Percentiles rank a stretch among this genome's conserved stretches.
Evolutionary conservation across 2,888 invertebrate species (phyloP).

Genomic region (Argyra leucocephala): DNA sequence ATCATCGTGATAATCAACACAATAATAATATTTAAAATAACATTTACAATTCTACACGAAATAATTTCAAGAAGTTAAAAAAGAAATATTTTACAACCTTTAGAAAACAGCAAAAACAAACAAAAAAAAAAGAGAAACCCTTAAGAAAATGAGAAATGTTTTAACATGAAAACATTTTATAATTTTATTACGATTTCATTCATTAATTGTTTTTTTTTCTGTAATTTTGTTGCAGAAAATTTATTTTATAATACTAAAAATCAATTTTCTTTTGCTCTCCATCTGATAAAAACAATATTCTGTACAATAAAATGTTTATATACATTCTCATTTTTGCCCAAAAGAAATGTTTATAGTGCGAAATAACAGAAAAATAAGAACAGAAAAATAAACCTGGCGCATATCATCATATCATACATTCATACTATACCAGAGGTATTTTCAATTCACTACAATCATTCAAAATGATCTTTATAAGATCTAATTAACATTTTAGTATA

Average conservation of each 20-base stretch:
- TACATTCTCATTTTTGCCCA: neutral
- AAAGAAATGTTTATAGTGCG: neutral
- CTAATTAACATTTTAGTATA: neutral
- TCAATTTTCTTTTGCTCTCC: neutral
- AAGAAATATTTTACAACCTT: too few species aligned
- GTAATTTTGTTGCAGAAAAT: too few species aligned
- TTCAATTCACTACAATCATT: neutral
- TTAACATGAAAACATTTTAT: conserved; percentile 5
- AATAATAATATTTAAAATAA: too few species aligned
- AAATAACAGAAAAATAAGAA: neutral
- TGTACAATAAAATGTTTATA: neutral
- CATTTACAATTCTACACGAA: too few species aligned
- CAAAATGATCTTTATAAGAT: neutral
- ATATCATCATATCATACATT: neutral
- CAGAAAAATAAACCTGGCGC: neutral
- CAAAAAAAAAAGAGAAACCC: too few species aligned
- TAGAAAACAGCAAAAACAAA: too few species aligned
- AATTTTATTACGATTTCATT: neutral
- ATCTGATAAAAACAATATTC: neutral
- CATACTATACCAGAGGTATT: neutral
- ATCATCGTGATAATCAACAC: too few species aligned
- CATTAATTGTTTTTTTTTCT: neutral
- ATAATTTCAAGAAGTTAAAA: too few species aligned
- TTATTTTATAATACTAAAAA: neutral
- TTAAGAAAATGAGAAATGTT: neutral